Evolutionary conservation across 35 echinoderm and acorn worm species (phyloP).

Genomic region (Diadema setosum): DNA sequence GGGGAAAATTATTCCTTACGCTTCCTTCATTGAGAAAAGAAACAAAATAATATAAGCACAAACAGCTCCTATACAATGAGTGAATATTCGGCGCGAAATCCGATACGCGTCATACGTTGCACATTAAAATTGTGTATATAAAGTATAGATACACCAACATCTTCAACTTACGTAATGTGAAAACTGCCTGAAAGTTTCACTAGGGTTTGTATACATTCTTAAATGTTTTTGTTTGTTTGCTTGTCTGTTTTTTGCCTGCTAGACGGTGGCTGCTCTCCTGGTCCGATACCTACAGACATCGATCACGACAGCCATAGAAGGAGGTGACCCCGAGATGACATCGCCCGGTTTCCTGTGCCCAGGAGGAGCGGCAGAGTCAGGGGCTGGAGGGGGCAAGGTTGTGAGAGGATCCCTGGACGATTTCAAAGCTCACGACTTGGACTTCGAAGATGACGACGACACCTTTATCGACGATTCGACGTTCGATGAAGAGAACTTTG

Average conservation of each 20-base stretch:
- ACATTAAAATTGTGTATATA: too few relatives aligned
- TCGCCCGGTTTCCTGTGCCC: constrained; percentile 48
- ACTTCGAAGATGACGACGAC: neutral
- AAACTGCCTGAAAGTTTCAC: too few relatives aligned
- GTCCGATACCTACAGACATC: constrained; percentile 83
- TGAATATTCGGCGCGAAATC: too few relatives aligned
- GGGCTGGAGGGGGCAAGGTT: neutral
- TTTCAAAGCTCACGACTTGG: neutral
- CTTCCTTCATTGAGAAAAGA: too few relatives aligned
- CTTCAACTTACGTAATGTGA: too few relatives aligned
- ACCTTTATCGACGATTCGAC: constrained; percentile 49
- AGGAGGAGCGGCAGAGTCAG: neutral
- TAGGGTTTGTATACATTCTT: too few relatives aligned
- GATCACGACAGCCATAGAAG: constrained; percentile 41
- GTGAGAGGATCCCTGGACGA: neutral
- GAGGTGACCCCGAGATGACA: constrained; percentile 41
- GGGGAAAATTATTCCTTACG: too few relatives aligned
- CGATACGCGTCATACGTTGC: too few relatives aligned
- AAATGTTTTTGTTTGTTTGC: too few relatives aligned
- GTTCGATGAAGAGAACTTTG: constrained; percentile 35
- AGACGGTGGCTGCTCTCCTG: constrained; percentile 39
- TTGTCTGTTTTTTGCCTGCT: neutral
- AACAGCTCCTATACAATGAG: too few relatives aligned
- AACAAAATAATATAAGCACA: too few relatives aligned
- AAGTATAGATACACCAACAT: too few relatives aligned